These are phyloP conservation scores for Leucoraja erinaceus DNA, from an alignment of 2,113 vertebrate genomes.

Conservation along the genomic window DNA sequence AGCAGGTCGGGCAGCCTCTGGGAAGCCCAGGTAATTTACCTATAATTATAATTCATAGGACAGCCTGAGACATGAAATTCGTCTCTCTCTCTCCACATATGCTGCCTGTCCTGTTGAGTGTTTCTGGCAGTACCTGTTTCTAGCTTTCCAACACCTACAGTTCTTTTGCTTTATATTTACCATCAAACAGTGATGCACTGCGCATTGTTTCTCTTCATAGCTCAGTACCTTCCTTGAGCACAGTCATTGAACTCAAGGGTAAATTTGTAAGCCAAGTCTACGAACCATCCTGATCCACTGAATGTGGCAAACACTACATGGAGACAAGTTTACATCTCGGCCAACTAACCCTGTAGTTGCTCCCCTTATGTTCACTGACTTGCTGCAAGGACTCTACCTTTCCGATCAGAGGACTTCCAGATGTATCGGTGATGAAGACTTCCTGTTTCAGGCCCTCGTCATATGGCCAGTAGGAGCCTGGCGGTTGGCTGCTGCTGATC, in stretches of 20 bases:
- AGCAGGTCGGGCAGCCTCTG: too few species aligned
- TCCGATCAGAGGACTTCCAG: slow-evolving; percentile 67
- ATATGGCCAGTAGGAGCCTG: slow-evolving; percentile 69
- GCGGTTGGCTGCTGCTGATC: slow-evolving; percentile 69
- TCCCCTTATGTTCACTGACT: not conserved
- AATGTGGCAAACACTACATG: not conserved
- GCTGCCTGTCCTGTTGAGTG: too few species aligned
- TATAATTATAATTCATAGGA: too few species aligned
- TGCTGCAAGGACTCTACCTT: slow-evolving; percentile 55
- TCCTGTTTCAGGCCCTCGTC: slow-evolving; percentile 70
- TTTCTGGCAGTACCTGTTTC: too few species aligned
- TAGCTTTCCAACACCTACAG: too few species aligned
- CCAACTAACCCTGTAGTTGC: not conserved
- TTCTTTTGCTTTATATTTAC: not conserved
- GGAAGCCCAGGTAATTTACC: too few species aligned
- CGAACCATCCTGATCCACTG: not conserved
- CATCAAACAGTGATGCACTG: not conserved
- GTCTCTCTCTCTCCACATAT: too few species aligned
- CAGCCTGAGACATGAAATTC: too few species aligned
- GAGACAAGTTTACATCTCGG: not conserved
- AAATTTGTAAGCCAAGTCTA: not conserved
- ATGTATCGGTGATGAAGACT: slow-evolving; percentile 70
- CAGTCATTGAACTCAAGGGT: not conserved
- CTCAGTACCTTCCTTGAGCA: too few species aligned
- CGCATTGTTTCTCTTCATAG: not conserved